Conservation (phyloP, 2,888 invertebrate species). For the Apamea epomidion region DNA sequence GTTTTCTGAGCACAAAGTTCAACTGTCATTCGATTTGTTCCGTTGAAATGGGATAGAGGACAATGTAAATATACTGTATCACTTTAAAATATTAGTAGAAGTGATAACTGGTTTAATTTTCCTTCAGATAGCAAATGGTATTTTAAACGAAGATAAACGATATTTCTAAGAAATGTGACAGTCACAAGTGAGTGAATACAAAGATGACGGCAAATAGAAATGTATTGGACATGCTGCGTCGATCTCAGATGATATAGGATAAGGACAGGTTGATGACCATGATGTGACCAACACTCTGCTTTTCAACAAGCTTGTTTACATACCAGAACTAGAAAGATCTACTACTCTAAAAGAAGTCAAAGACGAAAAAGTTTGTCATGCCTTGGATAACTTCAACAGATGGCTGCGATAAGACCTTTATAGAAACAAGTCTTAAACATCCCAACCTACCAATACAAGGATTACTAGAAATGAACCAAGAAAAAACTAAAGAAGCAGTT, state of each 20-base stretch:
- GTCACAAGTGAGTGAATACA: background rate
- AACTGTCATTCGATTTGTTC: constrained; percentile 48
- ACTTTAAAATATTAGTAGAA: constrained; percentile 10
- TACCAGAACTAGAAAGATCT: background rate
- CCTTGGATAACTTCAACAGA: background rate
- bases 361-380: background rate
- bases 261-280: background rate
- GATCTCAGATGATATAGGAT: no score
- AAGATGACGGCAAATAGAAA: background rate
- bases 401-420: background rate
- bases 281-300: background rate
- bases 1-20: constrained; percentile 52
- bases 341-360: background rate
- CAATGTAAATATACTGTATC: background rate
- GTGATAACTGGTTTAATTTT: constrained; percentile 5
- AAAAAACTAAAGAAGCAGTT: constrained; percentile 16
- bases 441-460: background rate
- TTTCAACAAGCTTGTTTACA: no score
- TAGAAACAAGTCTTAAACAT: background rate
- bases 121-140: background rate
- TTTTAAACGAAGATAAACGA: background rate
- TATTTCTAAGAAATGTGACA: background rate
- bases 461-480: constrained; percentile 14
- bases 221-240: background rate
- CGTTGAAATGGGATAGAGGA: constrained; percentile 14